A percentile compares a stretch with the other conserved stretches of the same genome.
phyloP scores from a whole-genome alignment of 2,113 vertebrate species.

The Puffinus mauretanicus region DNA sequence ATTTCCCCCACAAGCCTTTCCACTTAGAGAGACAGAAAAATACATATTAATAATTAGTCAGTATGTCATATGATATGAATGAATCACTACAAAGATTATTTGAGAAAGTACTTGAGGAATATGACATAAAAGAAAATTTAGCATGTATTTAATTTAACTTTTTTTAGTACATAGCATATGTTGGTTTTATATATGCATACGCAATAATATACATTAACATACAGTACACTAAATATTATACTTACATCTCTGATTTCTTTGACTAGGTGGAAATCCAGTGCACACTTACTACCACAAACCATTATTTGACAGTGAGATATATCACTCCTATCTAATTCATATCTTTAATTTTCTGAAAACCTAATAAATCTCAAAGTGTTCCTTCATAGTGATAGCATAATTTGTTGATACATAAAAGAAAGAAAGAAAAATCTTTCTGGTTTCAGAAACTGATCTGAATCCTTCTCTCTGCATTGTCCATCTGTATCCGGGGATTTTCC shows the following conservation, averaged over 20 bases:
- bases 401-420: neutral
- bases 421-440: neutral
- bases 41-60: conserved; percentile 5
- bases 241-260: neutral
- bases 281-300: neutral
- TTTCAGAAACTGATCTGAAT: neutral
- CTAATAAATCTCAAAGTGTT: neutral
- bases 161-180: neutral
- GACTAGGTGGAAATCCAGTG: neutral
- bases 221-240: neutral
- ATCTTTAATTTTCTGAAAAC: conserved; percentile 8
- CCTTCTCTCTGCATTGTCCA: neutral
- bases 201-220: neutral
- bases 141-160: neutral
- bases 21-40: neutral
- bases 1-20: neutral
- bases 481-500: neutral
- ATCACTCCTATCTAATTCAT: conserved; percentile 12
- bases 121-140: conserved; percentile 14
- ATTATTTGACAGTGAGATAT: conserved; percentile 5
- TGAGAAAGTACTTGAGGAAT: conserved; percentile 16
- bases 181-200: neutral
- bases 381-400: neutral
- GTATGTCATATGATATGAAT: conserved; percentile 44
- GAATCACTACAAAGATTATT: neutral